Evolutionary conservation across 2,113 vertebrate species (phyloP).

Genomic region (Xenus cinereus): DNA sequence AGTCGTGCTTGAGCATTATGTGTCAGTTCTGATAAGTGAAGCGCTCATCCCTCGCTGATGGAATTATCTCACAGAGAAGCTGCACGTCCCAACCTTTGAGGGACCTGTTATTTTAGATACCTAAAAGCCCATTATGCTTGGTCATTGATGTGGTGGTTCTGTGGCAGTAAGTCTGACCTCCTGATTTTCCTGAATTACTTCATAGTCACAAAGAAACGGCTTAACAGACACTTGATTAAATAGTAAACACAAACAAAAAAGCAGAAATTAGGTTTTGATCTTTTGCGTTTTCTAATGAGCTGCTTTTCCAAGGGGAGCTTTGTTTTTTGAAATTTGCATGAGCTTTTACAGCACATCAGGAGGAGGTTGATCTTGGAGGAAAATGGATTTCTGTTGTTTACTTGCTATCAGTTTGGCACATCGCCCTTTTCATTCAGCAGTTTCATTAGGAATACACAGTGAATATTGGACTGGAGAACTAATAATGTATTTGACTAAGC

Average conservation of each 20-base stretch:
- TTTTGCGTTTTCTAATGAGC: neutral
- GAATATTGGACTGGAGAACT: conserved; percentile 33
- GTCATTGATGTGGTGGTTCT: neutral
- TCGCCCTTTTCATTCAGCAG: neutral
- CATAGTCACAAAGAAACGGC: neutral
- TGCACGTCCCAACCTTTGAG: neutral
- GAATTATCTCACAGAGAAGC: neutral
- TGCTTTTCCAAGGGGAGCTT: neutral
- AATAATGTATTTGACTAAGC: conserved; percentile 51
- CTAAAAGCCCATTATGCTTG: neutral
- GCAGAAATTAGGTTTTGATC: neutral
- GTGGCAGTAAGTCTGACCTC: neutral
- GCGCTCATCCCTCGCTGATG: neutral
- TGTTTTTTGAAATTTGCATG: neutral
- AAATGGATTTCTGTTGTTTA: conserved; percentile 8
- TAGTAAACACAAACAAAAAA: neutral
- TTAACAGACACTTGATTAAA: neutral
- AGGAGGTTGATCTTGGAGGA: neutral
- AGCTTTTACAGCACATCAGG: neutral
- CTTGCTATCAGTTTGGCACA: neutral
- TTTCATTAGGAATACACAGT: conserved; percentile 17
- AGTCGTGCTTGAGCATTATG: neutral
- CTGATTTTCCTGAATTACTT: conserved; percentile 11
- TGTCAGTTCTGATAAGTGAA: neutral
- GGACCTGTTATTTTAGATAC: conserved; percentile 25